Conservation (phyloP, 2,888 invertebrate genomes). For the Kuschelorhynchus macadamiae region DNA sequence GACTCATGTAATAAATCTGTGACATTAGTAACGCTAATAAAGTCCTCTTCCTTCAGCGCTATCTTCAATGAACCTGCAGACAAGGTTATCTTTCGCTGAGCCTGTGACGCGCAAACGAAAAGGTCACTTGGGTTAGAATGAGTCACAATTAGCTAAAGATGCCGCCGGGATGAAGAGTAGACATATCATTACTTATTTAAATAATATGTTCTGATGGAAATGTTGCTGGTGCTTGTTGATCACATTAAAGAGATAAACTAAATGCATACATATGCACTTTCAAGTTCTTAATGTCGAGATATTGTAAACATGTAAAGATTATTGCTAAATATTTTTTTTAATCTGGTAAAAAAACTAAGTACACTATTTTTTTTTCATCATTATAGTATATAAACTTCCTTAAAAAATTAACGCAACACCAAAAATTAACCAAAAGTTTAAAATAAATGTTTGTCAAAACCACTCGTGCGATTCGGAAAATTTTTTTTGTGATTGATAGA, state of each 20-base stretch:
- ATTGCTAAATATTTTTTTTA: too few species aligned
- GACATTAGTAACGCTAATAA: slow-evolving; percentile 33
- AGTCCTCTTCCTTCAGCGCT: slow-evolving; percentile 32
- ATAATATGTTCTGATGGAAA: slow-evolving; percentile 33
- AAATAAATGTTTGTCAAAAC: too few species aligned
- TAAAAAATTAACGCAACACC: too few species aligned
- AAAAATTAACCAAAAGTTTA: too few species aligned
- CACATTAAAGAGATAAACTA: slow-evolving; percentile 15
- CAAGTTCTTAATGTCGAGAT: too few species aligned
- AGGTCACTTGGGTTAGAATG: slow-evolving; percentile 39
- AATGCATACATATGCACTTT: neutral
- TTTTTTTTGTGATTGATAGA: too few species aligned
- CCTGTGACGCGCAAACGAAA: slow-evolving; percentile 37
- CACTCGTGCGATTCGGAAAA: too few species aligned
- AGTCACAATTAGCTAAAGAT: slow-evolving; percentile 44
- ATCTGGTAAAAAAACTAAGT: too few species aligned
- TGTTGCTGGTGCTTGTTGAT: slow-evolving; percentile 18
- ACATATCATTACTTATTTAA: slow-evolving; percentile 35
- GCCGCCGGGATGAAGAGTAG: slow-evolving; percentile 32
- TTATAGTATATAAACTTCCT: too few species aligned
- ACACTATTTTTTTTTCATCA: too few species aligned
- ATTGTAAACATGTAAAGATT: too few species aligned
- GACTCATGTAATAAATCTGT: slow-evolving; percentile 24
- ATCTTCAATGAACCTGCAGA: slow-evolving; percentile 31
- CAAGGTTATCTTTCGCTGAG: slow-evolving; percentile 35